Evolutionary conservation across 2,113 vertebrate genomes (phyloP), one percentile per base, ranked within the genome.

Genomic region (Python bivittatus): DNA sequence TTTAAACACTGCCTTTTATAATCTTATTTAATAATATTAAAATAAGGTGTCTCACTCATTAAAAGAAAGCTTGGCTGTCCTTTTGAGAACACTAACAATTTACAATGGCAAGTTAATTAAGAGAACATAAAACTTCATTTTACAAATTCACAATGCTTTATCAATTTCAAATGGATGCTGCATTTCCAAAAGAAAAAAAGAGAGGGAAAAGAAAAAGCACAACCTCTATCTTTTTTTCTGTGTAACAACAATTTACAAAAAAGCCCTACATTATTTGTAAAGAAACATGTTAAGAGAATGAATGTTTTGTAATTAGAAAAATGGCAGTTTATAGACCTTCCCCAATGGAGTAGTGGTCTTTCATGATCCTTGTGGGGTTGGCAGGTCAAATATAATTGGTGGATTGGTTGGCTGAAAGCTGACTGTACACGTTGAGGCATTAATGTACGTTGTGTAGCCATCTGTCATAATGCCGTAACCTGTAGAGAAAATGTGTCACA

Each of bases 321-420:
- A 98, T 97, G 96, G 98, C 97, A 97, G 97, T 97, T 97, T 97
- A 90, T 97, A 95, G 94, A 97, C 96, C 94, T 96, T 97, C 95
- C 91, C 95, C 52, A 57, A 91, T 95, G 90, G 72, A n/a, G 94
- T 88, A 95, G 95, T 96, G 96, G 72, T 79, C 72, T 97, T 98
- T 99, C 98, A 99, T 96, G 99, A 99, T 96, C 98, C 98, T 97
- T 98, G 98, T 64, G 99, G 99, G 97, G 99, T 99, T 48, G 99
- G 99, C 95, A 99, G 98, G 98, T 99, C 99, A 88, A 99, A 99
- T 95, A 99, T 99, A 97, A 99, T 99, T 94, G 99, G 99, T 90
- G 98, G 99, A 97, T 99, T 99, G 97, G 99, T 99, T 89, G 99
- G 99, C 93, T 99, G 99, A 97, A 99, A 99, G 98, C 99, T 99